These are phyloP conservation scores for Coreoperca whiteheadi DNA, from an alignment of 2,113 vertebrate genomes.

Conservation along the genomic window DNA sequence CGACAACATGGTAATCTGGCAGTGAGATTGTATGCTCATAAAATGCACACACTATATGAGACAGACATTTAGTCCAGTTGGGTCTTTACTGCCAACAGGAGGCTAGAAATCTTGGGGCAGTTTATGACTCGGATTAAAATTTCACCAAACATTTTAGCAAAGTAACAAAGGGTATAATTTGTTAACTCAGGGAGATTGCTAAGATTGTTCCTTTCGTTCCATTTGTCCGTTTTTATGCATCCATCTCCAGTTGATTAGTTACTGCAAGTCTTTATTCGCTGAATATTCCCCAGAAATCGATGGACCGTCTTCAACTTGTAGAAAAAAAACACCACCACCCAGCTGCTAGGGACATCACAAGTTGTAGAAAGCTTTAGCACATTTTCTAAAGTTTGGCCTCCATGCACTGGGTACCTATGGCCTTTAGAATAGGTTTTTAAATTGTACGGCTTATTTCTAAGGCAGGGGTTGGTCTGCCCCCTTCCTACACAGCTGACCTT, in stretches of 20 bases:
- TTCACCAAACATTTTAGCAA: slow-evolving; percentile 14
- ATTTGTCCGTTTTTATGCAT: slow-evolving; percentile 17
- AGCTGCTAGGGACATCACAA: neutral
- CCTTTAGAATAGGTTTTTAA: slow-evolving; percentile 30
- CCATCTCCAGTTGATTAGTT: slow-evolving; percentile 30
- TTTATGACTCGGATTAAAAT: slow-evolving; percentile 33
- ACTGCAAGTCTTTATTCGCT: slow-evolving; percentile 19
- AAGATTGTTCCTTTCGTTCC: slow-evolving; percentile 25
- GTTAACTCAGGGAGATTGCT: neutral
- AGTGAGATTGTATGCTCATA: slow-evolving; percentile 2
- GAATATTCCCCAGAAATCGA: slow-evolving; percentile 29
- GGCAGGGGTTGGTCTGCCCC: neutral
- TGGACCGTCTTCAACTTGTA: neutral
- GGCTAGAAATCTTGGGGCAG: neutral
- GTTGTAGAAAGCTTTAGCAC: neutral
- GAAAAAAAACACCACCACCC: neutral
- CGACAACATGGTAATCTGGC: slow-evolving; percentile 40
- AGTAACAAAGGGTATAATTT: slow-evolving; percentile 35
- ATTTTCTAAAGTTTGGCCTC: neutral
- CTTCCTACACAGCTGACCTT: slow-evolving; percentile 49
- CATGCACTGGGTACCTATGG: neutral
- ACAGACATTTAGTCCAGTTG: slow-evolving; percentile 13
- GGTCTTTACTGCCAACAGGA: neutral
- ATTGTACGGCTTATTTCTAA: slow-evolving; percentile 19
- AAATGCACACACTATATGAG: slow-evolving; percentile 21